Evolutionary conservation across 1,140 invertebrate genomes (phyloP).

Genomic region (Drosophila sturtevanti): DNA sequence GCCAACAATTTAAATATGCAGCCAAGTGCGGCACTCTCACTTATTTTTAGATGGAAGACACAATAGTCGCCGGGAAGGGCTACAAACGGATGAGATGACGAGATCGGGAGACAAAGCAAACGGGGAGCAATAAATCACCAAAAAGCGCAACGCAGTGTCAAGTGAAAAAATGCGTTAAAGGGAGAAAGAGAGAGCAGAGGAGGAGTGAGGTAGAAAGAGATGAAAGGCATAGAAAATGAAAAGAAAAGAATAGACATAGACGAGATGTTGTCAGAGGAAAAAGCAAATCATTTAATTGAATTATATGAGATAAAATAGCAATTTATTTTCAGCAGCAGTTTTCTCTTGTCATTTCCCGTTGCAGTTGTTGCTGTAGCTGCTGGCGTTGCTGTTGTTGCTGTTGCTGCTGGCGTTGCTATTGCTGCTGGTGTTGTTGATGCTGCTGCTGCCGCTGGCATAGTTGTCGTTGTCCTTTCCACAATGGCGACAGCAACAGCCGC

Average conservation of each 20-base stretch:
- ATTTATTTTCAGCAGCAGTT: constrained; percentile 53
- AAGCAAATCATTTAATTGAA: constrained; percentile 72
- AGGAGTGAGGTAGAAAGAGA: too few relatives aligned
- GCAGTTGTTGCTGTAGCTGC: constrained; percentile 1
- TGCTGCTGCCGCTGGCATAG: neutral
- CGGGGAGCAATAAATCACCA: constrained; percentile 51
- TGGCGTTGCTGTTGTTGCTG: neutral
- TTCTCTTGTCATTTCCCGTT: neutral
- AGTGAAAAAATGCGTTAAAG: constrained; percentile 19
- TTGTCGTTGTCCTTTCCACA: constrained; percentile 55
- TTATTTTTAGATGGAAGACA: constrained; percentile 55
- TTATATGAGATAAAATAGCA: constrained; percentile 69
- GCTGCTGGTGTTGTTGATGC: neutral
- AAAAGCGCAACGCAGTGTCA: constrained; percentile 49
- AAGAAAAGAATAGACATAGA: constrained; percentile 16
- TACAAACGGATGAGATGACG: neutral
- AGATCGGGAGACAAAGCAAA: constrained; percentile 16
- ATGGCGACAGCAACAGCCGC: constrained; percentile 49
- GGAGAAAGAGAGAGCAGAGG: constrained; percentile 1
- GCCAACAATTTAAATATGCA: constrained; percentile 60
- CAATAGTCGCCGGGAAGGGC: constrained; percentile 33
- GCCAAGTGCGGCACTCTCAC: constrained; percentile 35
- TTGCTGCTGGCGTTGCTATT: too few relatives aligned
- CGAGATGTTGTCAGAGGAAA: constrained; percentile 46
- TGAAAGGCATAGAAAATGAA: constrained; percentile 12